These are phyloP conservation scores for Synergus japonicus DNA, from an alignment of 2,888 invertebrate species.

Conservation along the genomic window DNA sequence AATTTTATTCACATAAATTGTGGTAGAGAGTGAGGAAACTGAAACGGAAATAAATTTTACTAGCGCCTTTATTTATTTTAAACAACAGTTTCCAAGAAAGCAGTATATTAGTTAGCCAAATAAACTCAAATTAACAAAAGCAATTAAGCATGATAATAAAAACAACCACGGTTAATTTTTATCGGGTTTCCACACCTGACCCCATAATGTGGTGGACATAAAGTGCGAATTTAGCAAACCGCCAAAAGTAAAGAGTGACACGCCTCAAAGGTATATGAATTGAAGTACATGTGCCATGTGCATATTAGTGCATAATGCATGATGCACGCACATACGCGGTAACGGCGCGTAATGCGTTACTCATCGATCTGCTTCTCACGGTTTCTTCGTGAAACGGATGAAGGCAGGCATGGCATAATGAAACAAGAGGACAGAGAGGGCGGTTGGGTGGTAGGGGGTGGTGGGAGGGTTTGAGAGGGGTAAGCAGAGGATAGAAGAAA, in stretches of 20 bases:
- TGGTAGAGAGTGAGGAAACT: too few species aligned
- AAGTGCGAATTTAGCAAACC: background rate
- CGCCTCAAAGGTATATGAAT: background rate
- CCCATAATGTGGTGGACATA: background rate
- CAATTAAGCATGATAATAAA: too few species aligned
- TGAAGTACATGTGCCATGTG: constrained; percentile 31
- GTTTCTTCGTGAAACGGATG: constrained; percentile 64
- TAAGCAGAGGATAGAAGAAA: constrained; percentile 42
- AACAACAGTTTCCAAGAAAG: too few species aligned
- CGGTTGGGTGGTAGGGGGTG: background rate
- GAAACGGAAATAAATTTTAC: too few species aligned
- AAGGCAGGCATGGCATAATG: constrained; percentile 46
- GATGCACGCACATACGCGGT: constrained; percentile 54
- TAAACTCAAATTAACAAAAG: too few species aligned
- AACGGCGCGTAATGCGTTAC: constrained; percentile 61
- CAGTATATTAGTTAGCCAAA: too few species aligned
- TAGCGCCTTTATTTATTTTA: too few species aligned
- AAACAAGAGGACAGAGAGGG: constrained; percentile 52
- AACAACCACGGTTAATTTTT: background rate
- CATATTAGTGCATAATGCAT: constrained; percentile 48
- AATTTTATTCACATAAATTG: too few species aligned
- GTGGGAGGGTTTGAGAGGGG: constrained; percentile 42
- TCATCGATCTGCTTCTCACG: constrained; percentile 74
- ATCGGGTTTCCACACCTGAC: background rate
- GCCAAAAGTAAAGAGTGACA: background rate